phyloP scores from a whole-genome alignment of 2,888 invertebrate genomes.

The Acanthosepion esculentum region DNA sequence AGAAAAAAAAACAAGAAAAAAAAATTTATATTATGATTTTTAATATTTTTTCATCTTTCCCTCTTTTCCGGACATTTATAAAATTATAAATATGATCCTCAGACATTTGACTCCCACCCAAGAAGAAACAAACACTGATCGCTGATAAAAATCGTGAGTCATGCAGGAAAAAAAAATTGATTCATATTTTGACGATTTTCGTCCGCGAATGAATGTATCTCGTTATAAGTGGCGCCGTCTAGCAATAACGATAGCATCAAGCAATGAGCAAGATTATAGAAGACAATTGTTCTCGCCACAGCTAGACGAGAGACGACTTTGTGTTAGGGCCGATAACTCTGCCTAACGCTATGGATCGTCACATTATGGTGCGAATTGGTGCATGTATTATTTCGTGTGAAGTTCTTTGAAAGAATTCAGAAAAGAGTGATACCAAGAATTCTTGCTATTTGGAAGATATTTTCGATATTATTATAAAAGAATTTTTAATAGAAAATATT shows the following conservation, averaged over 20 bases:
- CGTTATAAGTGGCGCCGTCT: conserved; percentile 33
- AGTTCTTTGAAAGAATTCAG: too few relatives aligned
- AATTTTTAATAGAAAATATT: too few relatives aligned
- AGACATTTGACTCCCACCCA: neutral
- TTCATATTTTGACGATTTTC: neutral
- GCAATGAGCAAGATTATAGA: neutral
- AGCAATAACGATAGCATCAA: neutral
- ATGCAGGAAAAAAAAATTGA: neutral
- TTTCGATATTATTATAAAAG: too few relatives aligned
- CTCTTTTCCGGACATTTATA: neutral
- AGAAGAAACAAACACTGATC: neutral
- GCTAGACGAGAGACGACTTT: neutral
- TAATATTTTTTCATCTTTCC: neutral
- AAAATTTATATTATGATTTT: neutral
- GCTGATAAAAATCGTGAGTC: neutral
- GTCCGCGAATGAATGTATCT: neutral
- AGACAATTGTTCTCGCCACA: neutral
- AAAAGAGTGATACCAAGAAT: too few relatives aligned
- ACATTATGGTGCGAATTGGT: neutral
- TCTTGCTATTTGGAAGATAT: too few relatives aligned
- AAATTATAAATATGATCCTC: neutral
- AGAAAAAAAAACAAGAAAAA: neutral
- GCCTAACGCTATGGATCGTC: neutral
- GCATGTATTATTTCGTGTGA: neutral
- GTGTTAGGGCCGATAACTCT: neutral